Percentiles rank a stretch among this genome's conserved stretches.
Conservation (phyloP, 2,113 vertebrate genomes). For the Ellobius talpinus region DNA sequence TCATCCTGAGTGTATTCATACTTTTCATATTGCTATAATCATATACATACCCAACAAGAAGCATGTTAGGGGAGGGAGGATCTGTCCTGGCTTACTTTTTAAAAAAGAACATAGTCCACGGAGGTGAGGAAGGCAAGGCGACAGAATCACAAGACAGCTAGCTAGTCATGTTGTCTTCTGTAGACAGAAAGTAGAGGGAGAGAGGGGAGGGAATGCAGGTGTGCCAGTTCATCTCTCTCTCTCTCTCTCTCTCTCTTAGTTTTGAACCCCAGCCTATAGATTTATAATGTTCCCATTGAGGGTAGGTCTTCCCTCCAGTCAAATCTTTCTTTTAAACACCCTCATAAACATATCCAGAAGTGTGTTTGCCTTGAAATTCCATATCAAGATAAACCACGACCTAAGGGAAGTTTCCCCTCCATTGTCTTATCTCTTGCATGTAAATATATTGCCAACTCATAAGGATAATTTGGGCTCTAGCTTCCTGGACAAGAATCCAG, state of each 20-base stretch:
- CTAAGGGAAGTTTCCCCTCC: neutral
- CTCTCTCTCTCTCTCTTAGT: neutral
- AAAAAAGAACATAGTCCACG: neutral
- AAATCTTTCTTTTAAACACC: neutral
- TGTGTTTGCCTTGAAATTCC: neutral
- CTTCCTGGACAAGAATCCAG: constrained; percentile 13
- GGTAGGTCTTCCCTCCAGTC: neutral
- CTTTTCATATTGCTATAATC: neutral
- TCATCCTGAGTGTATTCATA: neutral
- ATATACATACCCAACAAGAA: neutral
- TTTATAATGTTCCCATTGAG: neutral
- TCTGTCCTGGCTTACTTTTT: neutral
- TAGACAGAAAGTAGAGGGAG: neutral
- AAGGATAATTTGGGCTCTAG: neutral
- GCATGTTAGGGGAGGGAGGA: no score
- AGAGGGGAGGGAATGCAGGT: no score
- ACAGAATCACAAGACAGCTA: neutral
- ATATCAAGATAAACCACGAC: neutral
- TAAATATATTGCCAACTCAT: constrained; percentile 26
- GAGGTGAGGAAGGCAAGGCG: neutral
- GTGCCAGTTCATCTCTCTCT: neutral
- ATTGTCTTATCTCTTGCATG: constrained; percentile 4
- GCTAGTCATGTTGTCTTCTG: no score
- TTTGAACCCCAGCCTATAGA: neutral
- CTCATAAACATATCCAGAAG: neutral